These are phyloP conservation scores for Heliornis fulica DNA, from an alignment of 2,113 vertebrate genomes.

Conservation along the genomic window DNA sequence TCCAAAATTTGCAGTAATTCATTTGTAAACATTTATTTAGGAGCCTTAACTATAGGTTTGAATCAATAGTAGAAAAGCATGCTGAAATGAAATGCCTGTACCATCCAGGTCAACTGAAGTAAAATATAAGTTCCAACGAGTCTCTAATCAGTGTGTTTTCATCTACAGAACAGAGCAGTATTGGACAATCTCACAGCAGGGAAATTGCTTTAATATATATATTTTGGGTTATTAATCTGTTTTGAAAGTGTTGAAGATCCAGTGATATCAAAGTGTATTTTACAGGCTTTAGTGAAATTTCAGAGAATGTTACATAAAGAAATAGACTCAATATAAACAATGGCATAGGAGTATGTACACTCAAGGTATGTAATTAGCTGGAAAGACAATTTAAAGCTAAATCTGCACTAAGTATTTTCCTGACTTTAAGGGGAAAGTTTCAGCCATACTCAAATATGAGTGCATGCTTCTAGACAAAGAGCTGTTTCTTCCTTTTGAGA, in stretches of 20 bases:
- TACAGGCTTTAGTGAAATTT: background rate
- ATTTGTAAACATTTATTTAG: background rate
- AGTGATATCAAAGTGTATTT: background rate
- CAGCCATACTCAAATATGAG: background rate
- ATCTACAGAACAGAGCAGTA: background rate
- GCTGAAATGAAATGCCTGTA: background rate
- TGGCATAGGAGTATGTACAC: background rate
- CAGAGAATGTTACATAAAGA: background rate
- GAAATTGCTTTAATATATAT: background rate
- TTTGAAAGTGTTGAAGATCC: background rate
- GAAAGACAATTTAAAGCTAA: background rate
- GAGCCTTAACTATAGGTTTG: background rate
- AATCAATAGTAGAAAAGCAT: background rate
- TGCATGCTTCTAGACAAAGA: background rate
- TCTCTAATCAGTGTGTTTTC: background rate
- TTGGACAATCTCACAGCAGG: background rate
- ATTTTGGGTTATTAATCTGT: background rate
- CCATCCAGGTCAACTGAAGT: background rate
- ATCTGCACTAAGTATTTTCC: background rate
- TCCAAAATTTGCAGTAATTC: background rate
- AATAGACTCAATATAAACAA: background rate
- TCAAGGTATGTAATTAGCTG: background rate
- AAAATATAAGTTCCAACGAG: background rate
- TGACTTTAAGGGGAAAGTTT: background rate
- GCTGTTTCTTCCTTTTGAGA: background rate